These are phyloP conservation scores for Zelostemma sp. DNA, from an alignment of 1,140 invertebrate genomes.

Conservation along the genomic window DNA sequence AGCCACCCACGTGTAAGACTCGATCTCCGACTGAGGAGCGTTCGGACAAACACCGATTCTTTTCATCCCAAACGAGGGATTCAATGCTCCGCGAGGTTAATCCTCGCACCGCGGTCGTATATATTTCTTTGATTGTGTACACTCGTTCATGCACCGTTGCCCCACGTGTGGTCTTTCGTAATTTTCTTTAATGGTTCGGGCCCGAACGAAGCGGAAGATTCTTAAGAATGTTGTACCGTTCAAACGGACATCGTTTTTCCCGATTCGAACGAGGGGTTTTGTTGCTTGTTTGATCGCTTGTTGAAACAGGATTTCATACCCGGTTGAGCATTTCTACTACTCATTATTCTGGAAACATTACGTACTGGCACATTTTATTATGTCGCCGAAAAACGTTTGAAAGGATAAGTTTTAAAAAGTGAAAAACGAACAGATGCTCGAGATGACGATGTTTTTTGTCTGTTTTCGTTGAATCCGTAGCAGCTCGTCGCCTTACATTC, in stretches of 20 bases:
- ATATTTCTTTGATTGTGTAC: constrained; percentile 57
- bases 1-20: constrained; percentile 56
- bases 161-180: constrained; percentile 64
- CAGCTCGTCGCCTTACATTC: too few species aligned
- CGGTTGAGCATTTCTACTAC: too few species aligned
- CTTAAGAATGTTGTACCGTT: constrained; percentile 35
- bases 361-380: too few species aligned
- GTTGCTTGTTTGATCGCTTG: background rate
- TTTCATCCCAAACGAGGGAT: constrained; percentile 66
- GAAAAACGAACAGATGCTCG: too few species aligned
- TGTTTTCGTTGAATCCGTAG: too few species aligned
- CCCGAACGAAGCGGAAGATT: constrained; percentile 39
- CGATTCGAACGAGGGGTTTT: too few species aligned
- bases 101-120: constrained; percentile 59
- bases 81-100: constrained; percentile 59
- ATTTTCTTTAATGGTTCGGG: constrained; percentile 56
- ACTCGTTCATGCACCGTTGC: constrained; percentile 44
- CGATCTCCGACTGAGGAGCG: constrained; percentile 25
- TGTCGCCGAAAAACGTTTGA: too few species aligned
- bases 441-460: too few species aligned
- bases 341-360: too few species aligned
- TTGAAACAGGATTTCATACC: background rate
- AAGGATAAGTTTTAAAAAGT: too few species aligned
- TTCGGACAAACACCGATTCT: constrained; percentile 57
- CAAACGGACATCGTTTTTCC: background rate